phyloP scores from a whole-genome alignment of 1,140 invertebrate genomes.

The Caenorhabditis briggsae region DNA sequence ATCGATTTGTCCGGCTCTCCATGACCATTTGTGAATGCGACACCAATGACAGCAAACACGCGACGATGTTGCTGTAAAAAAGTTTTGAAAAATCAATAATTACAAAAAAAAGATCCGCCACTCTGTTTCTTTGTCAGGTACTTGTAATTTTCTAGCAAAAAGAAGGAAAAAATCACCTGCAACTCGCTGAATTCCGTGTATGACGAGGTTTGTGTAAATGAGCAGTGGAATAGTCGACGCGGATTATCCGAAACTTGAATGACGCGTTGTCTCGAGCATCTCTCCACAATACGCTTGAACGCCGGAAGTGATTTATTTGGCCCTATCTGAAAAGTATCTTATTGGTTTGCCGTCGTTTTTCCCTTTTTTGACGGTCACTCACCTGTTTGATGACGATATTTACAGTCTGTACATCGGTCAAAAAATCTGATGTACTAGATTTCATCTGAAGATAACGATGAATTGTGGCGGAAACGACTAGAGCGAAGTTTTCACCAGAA shows the following conservation, averaged over 20 bases:
- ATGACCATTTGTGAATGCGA: constrained; percentile 60
- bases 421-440: constrained; percentile 52
- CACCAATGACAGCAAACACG: constrained; percentile 71
- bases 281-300: constrained; percentile 59
- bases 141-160: neutral
- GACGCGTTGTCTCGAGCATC: constrained; percentile 57
- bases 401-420: constrained; percentile 54
- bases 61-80: constrained; percentile 68
- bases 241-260: constrained; percentile 70
- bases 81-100: too few species aligned
- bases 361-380: neutral
- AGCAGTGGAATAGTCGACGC: constrained; percentile 66
- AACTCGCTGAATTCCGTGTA: constrained; percentile 72
- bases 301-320: constrained; percentile 53
- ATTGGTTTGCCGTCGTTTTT: too few species aligned
- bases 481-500: neutral
- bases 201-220: constrained; percentile 68
- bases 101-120: too few species aligned
- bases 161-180: constrained; percentile 64
- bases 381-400: constrained; percentile 60
- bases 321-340: constrained; percentile 28
- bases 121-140: too few species aligned
- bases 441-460: constrained; percentile 44
- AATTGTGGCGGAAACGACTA: neutral
- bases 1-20: neutral